These are phyloP conservation scores for Hoplostethus atlanticus DNA, from an alignment of 2,797 vertebrate species.

Conservation along the genomic window DNA sequence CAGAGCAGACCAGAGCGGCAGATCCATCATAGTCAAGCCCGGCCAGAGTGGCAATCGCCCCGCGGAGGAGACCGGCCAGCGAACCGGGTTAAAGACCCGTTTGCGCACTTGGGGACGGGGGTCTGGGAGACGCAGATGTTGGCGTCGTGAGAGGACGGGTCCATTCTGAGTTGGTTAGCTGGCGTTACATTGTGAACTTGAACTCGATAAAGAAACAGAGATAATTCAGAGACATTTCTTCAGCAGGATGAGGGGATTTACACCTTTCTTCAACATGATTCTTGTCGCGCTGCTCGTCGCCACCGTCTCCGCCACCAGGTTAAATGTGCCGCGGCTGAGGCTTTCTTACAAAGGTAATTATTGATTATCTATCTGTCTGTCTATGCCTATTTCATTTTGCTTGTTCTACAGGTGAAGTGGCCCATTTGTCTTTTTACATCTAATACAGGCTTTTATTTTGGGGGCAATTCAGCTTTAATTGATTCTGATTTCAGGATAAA, in stretches of 20 bases:
- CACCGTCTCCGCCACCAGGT: constrained; percentile 67
- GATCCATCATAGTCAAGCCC: constrained; percentile 21
- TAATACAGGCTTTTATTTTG: too few relatives aligned
- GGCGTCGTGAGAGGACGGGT: constrained; percentile 12
- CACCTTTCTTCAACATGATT: constrained; percentile 47
- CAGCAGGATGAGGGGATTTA: constrained; percentile 74
- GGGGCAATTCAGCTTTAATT: too few relatives aligned
- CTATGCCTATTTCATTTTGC: not conserved
- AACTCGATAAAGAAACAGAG: not conserved
- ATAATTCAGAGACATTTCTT: constrained; percentile 2
- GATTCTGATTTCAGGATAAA: too few relatives aligned
- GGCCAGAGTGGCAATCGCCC: constrained; percentile 26
- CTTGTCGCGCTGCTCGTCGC: constrained; percentile 62
- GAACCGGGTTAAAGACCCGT: not conserved
- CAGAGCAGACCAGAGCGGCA: constrained; percentile 11
- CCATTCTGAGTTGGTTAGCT: not conserved
- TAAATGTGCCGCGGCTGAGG: constrained; percentile 83
- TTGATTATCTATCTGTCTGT: constrained; percentile 20
- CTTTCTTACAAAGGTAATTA: constrained; percentile 84
- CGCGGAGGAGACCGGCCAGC: constrained; percentile 17
- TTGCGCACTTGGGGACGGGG: constrained; percentile 33
- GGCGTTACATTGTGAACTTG: not conserved
- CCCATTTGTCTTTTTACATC: too few relatives aligned
- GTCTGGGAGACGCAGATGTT: constrained; percentile 10
- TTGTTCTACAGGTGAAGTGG: too few relatives aligned